These are phyloP conservation scores for Neostethus bicornis DNA, from an alignment of 2,797 vertebrate species.

Conservation along the genomic window DNA sequence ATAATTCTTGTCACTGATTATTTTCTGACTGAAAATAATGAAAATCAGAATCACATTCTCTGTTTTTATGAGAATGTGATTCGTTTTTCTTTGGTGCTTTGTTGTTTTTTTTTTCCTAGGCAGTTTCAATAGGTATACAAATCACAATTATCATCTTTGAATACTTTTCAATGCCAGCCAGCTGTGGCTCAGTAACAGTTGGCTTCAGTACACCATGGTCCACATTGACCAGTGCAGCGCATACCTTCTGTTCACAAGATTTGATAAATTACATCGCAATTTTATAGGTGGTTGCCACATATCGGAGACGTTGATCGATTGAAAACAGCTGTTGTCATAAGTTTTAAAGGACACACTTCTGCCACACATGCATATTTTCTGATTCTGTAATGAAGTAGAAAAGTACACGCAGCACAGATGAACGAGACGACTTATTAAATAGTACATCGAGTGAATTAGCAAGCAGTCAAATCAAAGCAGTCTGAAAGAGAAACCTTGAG, in stretches of 20 bases:
- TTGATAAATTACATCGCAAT: too few species aligned
- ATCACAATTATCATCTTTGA: neutral
- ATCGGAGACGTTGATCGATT: neutral
- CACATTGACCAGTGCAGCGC: neutral
- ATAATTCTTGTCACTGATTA: too few species aligned
- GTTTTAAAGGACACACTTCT: neutral
- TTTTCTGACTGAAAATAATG: too few species aligned
- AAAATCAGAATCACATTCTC: too few species aligned
- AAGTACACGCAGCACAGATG: neutral
- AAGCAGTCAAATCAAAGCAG: constrained; percentile 43
- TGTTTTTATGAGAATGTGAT: too few species aligned
- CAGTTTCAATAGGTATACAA: neutral
- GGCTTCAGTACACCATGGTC: neutral
- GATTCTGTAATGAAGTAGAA: neutral
- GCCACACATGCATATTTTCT: neutral
- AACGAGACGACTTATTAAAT: constrained; percentile 58
- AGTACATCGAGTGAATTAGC: constrained; percentile 50
- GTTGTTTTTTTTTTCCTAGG: neutral
- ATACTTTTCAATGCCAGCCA: neutral
- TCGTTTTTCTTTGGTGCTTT: too few species aligned
- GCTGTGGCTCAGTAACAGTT: neutral
- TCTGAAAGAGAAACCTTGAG: constrained; percentile 11
- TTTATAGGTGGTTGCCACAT: too few species aligned
- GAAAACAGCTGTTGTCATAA: neutral
- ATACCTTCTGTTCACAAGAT: neutral